Evolutionary conservation across 2,888 invertebrate genomes (phyloP).

Genomic region (Drosophila longiperda): DNA sequence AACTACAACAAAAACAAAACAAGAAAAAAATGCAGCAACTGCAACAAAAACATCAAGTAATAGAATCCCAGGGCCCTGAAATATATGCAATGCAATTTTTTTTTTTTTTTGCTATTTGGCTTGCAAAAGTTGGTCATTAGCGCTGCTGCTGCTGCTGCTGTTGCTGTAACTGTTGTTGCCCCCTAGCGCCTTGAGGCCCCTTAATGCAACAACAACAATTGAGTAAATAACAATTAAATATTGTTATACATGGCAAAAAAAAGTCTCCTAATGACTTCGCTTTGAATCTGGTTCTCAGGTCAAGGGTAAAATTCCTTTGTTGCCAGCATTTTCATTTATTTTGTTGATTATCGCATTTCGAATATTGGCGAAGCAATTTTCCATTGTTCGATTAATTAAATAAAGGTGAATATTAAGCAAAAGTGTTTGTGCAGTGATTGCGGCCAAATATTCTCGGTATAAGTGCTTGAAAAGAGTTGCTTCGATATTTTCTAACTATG

Average conservation of each 20-base stretch:
- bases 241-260: slow-evolving; percentile 64
- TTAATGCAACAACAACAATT: slow-evolving; percentile 17
- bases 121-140: slow-evolving; percentile 76
- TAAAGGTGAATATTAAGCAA: slow-evolving; percentile 1
- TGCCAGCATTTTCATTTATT: slow-evolving; percentile 19
- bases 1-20: slow-evolving; percentile 53
- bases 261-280: slow-evolving; percentile 67
- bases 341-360: slow-evolving; percentile 32
- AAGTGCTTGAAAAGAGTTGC: not conserved
- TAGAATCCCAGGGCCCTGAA: slow-evolving; percentile 53
- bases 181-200: slow-evolving; percentile 27
- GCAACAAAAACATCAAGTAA: slow-evolving; percentile 20
- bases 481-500: not conserved
- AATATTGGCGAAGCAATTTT: slow-evolving; percentile 50
- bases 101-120: slow-evolving; percentile 54
- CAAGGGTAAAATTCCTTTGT: slow-evolving; percentile 69
- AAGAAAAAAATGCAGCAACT: slow-evolving; percentile 20
- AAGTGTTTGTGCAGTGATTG: not conserved
- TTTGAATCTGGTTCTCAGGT: slow-evolving; percentile 49
- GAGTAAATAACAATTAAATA: slow-evolving; percentile 77
- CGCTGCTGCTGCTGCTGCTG: slow-evolving; percentile 55
- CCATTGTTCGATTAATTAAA: slow-evolving; percentile 26
- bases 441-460: not conserved
- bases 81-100: slow-evolving; percentile 66
- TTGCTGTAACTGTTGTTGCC: slow-evolving; percentile 25